Percentiles rank a stretch among this genome's conserved stretches.
phyloP scores from a whole-genome alignment of 2,113 vertebrate species.

The Gallinago media region DNA sequence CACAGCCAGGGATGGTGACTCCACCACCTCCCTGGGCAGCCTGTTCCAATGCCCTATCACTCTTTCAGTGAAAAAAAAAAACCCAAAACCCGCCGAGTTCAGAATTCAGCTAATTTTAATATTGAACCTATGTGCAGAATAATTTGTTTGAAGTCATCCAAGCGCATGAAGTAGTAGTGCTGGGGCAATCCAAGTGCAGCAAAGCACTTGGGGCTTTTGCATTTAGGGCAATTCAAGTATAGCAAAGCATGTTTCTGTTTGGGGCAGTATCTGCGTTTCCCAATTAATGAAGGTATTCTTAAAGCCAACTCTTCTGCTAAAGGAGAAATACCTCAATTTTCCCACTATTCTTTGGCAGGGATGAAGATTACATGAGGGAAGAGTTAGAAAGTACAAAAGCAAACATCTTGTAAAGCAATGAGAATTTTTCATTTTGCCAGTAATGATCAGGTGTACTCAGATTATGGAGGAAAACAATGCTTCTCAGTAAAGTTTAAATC shows the following conservation, averaged over 20 bases:
- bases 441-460: not conserved
- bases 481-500: not conserved
- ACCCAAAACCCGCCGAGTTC: not conserved
- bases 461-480: not conserved
- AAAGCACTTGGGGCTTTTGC: not conserved
- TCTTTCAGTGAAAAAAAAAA: not conserved
- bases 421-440: not conserved
- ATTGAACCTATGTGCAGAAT: not conserved
- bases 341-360: accelerated
- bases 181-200: not conserved
- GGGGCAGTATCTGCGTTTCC: not conserved
- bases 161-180: not conserved
- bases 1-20: too few species aligned
- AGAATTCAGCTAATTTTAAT: not conserved
- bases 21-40: too few species aligned
- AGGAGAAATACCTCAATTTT: not conserved
- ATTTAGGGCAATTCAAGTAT: not conserved
- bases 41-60: too few species aligned
- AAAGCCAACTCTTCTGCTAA: not conserved
- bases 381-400: not conserved
- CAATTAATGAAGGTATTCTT: not conserved
- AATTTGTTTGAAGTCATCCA: not conserved
- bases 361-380: not conserved
- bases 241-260: not conserved
- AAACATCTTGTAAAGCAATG: not conserved